phyloP scores from a whole-genome alignment of 2,888 invertebrate genomes.

The Lepas anatifera region DNA sequence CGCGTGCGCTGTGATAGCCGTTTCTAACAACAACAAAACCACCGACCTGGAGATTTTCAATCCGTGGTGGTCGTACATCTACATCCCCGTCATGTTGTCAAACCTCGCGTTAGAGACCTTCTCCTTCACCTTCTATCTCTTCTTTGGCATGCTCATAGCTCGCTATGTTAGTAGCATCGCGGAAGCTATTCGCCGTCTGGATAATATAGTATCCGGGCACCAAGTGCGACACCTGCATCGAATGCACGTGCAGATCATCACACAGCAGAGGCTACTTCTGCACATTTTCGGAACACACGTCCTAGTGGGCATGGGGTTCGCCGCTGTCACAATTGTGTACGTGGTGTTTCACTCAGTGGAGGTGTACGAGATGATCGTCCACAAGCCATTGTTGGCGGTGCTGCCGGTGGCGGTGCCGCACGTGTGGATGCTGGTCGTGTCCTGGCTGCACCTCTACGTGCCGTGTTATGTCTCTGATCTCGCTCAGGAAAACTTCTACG shows the following conservation, averaged over 20 bases:
- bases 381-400: background rate
- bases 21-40: background rate
- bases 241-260: conserved; percentile 7
- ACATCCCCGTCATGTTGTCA: conserved; percentile 3
- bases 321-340: background rate
- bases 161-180: background rate
- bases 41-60: background rate
- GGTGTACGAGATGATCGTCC: background rate
- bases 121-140: conserved; percentile 8
- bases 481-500: background rate
- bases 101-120: background rate
- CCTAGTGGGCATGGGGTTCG: background rate
- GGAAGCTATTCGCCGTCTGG: background rate
- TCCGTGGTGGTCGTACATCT: background rate
- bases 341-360: conserved; percentile 6
- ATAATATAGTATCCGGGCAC: background rate
- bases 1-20: background rate
- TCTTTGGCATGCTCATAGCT: background rate
- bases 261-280: background rate
- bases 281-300: conserved; percentile 1
- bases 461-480: conserved; percentile 1
- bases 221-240: background rate
- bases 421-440: conserved; percentile 1
- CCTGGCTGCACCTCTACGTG: background rate
- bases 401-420: conserved; percentile 2